Evolutionary conservation across 2,113 vertebrate species (phyloP).

Genomic region (Natator depressus): DNA sequence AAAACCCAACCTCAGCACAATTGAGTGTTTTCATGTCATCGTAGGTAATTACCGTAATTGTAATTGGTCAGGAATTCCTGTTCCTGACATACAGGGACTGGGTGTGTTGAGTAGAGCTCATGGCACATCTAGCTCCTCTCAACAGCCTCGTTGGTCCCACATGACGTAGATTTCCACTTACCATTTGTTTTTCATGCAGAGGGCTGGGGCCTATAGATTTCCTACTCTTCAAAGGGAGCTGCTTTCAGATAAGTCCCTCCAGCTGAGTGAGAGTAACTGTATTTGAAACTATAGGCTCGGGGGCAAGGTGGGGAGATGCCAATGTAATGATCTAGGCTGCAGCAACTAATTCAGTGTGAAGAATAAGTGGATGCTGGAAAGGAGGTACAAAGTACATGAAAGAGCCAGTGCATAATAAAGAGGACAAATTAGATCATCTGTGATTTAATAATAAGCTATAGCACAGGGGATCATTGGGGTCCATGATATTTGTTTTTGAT

Average conservation of each 20-base stretch:
- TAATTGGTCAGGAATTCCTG: slow-evolving; percentile 76
- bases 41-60: slow-evolving; percentile 65
- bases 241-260: background rate
- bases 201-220: background rate
- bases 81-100: slow-evolving; percentile 40
- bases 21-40: slow-evolving; percentile 38
- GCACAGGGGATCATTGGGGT: background rate
- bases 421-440: background rate
- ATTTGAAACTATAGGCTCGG: background rate
- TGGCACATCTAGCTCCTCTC: slow-evolving; percentile 42
- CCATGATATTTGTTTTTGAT: background rate
- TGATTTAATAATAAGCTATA: background rate
- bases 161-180: slow-evolving; percentile 52
- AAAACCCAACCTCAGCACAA: background rate
- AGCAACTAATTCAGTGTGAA: background rate
- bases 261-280: background rate
- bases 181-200: background rate
- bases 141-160: slow-evolving; percentile 39
- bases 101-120: slow-evolving; percentile 20
- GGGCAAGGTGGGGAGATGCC: background rate
- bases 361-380: background rate
- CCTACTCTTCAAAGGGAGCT: background rate
- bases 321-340: background rate
- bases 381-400: background rate
- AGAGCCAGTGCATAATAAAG: background rate